phyloP scores from a whole-genome alignment of 2,113 vertebrate genomes.

The Pteronura brasiliensis region DNA sequence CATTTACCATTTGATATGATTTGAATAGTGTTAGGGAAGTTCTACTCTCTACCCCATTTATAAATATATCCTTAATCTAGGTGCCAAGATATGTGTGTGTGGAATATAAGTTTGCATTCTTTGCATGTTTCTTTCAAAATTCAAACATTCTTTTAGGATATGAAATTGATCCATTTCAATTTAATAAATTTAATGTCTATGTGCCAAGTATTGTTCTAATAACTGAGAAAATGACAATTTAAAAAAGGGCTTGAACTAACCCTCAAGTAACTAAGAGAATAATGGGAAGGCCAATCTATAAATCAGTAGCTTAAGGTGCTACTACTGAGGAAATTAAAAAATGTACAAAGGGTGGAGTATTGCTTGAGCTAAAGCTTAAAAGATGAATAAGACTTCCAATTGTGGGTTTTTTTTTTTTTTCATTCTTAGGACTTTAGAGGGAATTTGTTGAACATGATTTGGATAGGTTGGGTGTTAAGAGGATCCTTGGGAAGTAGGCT shows the following conservation, averaged over 20 bases:
- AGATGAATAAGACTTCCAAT: neutral
- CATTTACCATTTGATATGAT: neutral
- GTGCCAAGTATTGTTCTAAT: neutral
- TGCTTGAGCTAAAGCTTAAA: neutral
- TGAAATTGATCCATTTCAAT: neutral
- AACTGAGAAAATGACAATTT: neutral
- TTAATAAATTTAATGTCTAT: neutral
- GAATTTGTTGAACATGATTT: neutral
- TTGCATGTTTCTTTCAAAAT: conserved; percentile 19
- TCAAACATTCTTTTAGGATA: neutral
- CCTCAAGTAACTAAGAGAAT: neutral
- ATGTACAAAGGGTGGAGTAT: neutral
- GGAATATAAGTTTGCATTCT: neutral
- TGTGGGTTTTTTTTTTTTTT: neutral
- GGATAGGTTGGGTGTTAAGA: neutral
- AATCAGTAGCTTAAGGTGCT: neutral
- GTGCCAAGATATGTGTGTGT: neutral
- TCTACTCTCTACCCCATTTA: neutral
- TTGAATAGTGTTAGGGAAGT: neutral
- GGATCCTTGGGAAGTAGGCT: neutral
- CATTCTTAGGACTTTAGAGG: neutral
- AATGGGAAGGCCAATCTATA: neutral
- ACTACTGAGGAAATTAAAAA: neutral
- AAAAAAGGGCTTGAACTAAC: neutral
- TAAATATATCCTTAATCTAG: neutral